phyloP scores from a whole-genome alignment of 2,113 vertebrate genomes.

The Artemisiospiza belli region DNA sequence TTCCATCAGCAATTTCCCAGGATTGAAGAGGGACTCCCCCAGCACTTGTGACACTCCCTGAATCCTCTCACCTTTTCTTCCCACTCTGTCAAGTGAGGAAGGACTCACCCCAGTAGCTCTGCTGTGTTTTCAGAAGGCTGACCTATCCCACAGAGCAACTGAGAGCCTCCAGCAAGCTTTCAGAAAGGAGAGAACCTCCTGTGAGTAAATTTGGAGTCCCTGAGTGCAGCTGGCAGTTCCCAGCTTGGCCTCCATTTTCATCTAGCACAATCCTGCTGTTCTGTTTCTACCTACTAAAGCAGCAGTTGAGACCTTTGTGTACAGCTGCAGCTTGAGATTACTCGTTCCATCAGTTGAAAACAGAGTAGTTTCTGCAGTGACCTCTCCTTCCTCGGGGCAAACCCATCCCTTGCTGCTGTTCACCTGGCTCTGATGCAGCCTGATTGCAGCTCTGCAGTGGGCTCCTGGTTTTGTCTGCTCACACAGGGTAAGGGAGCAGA shows the following conservation, averaged over 20 bases:
- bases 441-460: background rate
- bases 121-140: background rate
- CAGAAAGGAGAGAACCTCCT: background rate
- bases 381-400: background rate
- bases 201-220: background rate
- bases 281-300: background rate
- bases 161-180: background rate
- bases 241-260: background rate
- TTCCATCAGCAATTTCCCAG: background rate
- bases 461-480: background rate
- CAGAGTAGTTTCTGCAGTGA: accelerated
- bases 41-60: background rate
- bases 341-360: background rate
- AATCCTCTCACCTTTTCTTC: background rate
- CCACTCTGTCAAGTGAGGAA: background rate
- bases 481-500: background rate
- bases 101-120: background rate
- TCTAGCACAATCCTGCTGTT: background rate
- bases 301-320: background rate
- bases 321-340: background rate
- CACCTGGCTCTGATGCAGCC: background rate
- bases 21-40: too few relatives aligned
- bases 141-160: background rate
- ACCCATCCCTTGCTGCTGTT: background rate
- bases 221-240: background rate